These are phyloP conservation scores for Hippocampus comes DNA, from an alignment of 2,113 vertebrate species.

Conservation along the genomic window DNA sequence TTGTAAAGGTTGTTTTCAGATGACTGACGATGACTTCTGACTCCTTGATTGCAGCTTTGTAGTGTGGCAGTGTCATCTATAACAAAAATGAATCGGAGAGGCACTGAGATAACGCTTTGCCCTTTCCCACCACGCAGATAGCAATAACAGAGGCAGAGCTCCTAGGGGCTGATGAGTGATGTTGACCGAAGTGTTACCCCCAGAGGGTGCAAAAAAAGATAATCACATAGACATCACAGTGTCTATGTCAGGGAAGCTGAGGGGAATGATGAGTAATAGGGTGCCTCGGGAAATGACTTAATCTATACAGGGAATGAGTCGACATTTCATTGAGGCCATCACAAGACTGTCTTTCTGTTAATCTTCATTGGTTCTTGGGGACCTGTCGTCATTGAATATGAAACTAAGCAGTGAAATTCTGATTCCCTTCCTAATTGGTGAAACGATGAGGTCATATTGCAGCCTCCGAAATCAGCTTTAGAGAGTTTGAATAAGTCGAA, in stretches of 20 bases:
- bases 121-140: slow-evolving; percentile 28
- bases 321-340: slow-evolving; percentile 18
- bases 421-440: slow-evolving; percentile 38
- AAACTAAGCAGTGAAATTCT: slow-evolving; percentile 9
- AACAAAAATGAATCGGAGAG: slow-evolving; percentile 5
- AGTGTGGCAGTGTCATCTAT: neutral
- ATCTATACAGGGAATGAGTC: slow-evolving; percentile 24
- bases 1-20: neutral
- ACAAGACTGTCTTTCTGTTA: slow-evolving; percentile 2
- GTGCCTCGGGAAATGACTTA: slow-evolving; percentile 30
- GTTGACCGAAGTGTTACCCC: slow-evolving; percentile 34
- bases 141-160: slow-evolving; percentile 23
- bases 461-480: neutral
- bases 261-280: slow-evolving; percentile 31
- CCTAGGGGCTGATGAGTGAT: slow-evolving; percentile 25
- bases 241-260: slow-evolving; percentile 10
- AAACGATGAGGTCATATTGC: slow-evolving; percentile 23
- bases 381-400: neutral
- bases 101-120: slow-evolving; percentile 27
- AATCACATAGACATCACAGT: slow-evolving; percentile 25
- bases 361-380: neutral
- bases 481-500: neutral
- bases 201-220: slow-evolving; percentile 24
- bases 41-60: slow-evolving; percentile 10
- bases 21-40: slow-evolving; percentile 26